Base-by-base conservation (phyloP, 2,888 invertebrate genomes). In the Pristionchus arcanus region DNA sequence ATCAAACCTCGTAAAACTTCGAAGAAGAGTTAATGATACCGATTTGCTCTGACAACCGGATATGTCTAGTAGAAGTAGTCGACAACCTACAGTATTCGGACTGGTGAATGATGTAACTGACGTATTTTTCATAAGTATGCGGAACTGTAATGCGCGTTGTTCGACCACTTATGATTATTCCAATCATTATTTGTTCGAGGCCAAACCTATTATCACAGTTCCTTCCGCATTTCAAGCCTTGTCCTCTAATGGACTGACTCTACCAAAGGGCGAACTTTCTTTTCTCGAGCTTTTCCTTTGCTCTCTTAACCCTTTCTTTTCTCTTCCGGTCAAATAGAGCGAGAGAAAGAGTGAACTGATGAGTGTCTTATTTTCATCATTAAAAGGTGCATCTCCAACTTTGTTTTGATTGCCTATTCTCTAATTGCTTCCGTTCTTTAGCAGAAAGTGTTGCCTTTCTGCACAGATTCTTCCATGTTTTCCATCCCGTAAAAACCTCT, bases 141-240 rank as follows among this genome's bases (percentile, higher is more conserved):
- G 81, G 81, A 81, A 81, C 81, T 42, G 25, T 37, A 28, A 16
- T 42, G 5, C 37, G 49, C n/a, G 81, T 15, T 81, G n/a, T 49
- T 28, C 16, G 81, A 34, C 42, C 49, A 81, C 81, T 81, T 81
- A 31, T 37, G 31, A 25, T 74, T 74, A 37, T 25, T 28, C 49
- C 49, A 77, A 42, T 42, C 77, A 81, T 81, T 53, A 81, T 49
- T 53, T 9, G 49, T 81, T 81, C 81, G 81, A 81, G 81, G 81
- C 49, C 81, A 49, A 81, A 81, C 49, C 53, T 81, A 81, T 81
- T 53, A 49, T 81, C 81, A 81, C 21, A 28, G 25, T 25, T 42
- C 16, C 49, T n/a, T 49, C 31, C 77, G 16, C 37, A 21, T 77
- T 15, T 21, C 25, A 42, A n/a, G 81, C 34, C 81, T 34, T 16